Evolutionary conservation across 1,140 invertebrate species (phyloP).

Genomic region (Apis mellifera): DNA sequence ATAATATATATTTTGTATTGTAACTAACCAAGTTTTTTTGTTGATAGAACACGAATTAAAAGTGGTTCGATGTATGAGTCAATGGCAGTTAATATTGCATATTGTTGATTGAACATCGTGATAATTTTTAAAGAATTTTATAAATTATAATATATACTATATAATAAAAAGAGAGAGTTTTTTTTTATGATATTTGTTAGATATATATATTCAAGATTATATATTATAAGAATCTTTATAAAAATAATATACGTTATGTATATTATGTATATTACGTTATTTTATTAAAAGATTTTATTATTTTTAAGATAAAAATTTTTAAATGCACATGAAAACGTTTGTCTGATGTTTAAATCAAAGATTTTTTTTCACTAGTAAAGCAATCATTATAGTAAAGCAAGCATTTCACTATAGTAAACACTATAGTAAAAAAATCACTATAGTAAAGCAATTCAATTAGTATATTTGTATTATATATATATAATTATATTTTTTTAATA

Average conservation of each 20-base stretch:
- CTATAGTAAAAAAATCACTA: no score
- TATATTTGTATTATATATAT: neutral
- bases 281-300: no score
- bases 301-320: neutral
- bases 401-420: no score
- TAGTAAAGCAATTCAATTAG: neutral
- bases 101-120: conserved; percentile 61
- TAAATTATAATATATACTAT: neutral
- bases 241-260: no score
- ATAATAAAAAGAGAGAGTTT: neutral
- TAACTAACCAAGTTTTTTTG: conserved; percentile 52
- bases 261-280: no score
- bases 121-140: neutral
- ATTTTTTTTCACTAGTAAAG: no score
- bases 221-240: no score
- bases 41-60: conserved; percentile 43
- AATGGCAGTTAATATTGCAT: conserved; percentile 8
- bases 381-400: no score
- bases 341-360: neutral
- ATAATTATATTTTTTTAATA: neutral
- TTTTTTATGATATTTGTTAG: neutral
- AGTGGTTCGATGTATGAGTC: conserved; percentile 58
- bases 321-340: neutral
- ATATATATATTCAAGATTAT: neutral
- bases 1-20: neutral